A percentile compares a stretch with the other conserved stretches of the same genome.
These are phyloP conservation scores for Mola mola DNA, from an alignment of 2,113 vertebrate genomes.

Conservation along the genomic window DNA sequence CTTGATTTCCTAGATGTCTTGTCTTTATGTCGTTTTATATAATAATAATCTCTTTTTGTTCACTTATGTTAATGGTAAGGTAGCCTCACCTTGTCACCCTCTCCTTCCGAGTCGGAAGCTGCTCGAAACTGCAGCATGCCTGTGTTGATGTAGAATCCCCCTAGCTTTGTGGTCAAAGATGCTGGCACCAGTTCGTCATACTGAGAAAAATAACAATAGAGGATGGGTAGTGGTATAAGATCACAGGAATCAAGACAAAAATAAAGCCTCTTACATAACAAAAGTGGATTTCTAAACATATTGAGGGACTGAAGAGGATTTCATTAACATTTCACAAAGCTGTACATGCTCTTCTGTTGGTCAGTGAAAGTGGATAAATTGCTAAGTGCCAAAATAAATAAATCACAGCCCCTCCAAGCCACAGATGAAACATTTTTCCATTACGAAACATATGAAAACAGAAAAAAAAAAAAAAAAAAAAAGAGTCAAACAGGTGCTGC, in stretches of 20 bases:
- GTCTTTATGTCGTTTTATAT: too few species aligned
- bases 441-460: conserved; percentile 34
- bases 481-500: conserved; percentile 11
- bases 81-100: conserved; percentile 87
- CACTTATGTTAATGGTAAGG: too few species aligned
- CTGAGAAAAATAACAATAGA: conserved; percentile 60
- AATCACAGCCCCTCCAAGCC: conserved; percentile 17
- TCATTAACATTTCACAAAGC: conserved; percentile 26
- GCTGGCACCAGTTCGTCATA: conserved; percentile 98
- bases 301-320: conserved; percentile 12
- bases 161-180: conserved; percentile 95
- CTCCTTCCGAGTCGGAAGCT: conserved; percentile 93
- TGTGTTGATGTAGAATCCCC: conserved; percentile 98
- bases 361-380: conserved; percentile 28
- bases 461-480: conserved; percentile 6
- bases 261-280: conserved; percentile 17
- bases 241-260: conserved; percentile 38
- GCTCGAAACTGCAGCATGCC: conserved; percentile 96
- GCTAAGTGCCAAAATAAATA: conserved; percentile 36
- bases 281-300: conserved; percentile 20
- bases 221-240: conserved; percentile 21
- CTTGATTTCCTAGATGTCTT: too few species aligned
- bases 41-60: too few species aligned
- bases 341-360: not conserved
- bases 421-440: conserved; percentile 39